Conservation (phyloP, 1,140 invertebrate species). For the Cyrtorhinus lividipennis region DNA sequence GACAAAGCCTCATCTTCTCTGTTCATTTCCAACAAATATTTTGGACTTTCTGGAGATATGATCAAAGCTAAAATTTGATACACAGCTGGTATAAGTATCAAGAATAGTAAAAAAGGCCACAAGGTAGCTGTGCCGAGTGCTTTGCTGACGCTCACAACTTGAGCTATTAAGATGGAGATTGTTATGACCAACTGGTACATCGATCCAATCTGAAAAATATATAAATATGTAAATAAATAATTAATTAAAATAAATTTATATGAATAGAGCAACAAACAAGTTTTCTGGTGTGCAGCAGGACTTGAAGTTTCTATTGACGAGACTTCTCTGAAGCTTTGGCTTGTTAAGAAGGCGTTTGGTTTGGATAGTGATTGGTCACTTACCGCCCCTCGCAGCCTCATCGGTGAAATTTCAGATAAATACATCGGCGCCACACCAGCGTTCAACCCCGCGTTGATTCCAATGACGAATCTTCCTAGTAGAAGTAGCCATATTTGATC, state of each 20-base stretch:
- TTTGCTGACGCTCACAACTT: slow-evolving; percentile 55
- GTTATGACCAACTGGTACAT: slow-evolving; percentile 80
- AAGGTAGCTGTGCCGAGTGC: slow-evolving; percentile 48
- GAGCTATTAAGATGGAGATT: slow-evolving; percentile 66
- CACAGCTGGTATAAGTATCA: slow-evolving; percentile 60
- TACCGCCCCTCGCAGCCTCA: slow-evolving; percentile 18
- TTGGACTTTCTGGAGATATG: slow-evolving; percentile 79
- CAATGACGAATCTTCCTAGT: slow-evolving; percentile 17
- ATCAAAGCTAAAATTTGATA: slow-evolving; percentile 59
- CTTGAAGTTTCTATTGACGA: neutral
- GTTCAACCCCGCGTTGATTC: slow-evolving; percentile 18
- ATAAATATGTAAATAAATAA: neutral
- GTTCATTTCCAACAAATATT: slow-evolving; percentile 60
- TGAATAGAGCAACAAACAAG: neutral
- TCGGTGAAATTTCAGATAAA: slow-evolving; percentile 20
- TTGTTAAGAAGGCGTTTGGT: too few species aligned
- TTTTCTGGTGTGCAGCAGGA: neutral
- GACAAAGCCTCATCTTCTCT: slow-evolving; percentile 39
- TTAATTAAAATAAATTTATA: neutral
- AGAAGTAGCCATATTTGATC: neutral
- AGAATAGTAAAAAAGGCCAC: slow-evolving; percentile 52
- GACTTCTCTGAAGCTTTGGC: too few species aligned
- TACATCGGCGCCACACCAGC: slow-evolving; percentile 17
- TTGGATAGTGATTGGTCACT: too few species aligned
- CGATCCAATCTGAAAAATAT: slow-evolving; percentile 42